phyloP scores from a whole-genome alignment of 2,888 invertebrate species.

The Gymnoscelis rufifasciata region DNA sequence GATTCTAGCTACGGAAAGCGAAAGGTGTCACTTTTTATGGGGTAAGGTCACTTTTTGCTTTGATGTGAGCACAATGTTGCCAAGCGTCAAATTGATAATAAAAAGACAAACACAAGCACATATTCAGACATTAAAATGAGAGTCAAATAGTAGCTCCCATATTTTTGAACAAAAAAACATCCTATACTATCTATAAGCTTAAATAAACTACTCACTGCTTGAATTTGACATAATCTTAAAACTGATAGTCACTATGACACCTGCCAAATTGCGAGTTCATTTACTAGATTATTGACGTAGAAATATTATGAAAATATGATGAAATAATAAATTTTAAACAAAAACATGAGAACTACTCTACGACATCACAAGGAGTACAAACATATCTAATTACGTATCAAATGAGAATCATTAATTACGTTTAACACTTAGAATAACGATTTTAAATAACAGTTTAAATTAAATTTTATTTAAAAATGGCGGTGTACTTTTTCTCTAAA shows the following conservation, averaged over 20 bases:
- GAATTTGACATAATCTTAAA: not conserved
- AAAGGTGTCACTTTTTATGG: conserved; percentile 46
- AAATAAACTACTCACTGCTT: not conserved
- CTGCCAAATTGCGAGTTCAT: not conserved
- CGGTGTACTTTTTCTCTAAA: no score
- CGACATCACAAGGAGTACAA: conserved; percentile 18
- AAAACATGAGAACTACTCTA: conserved; percentile 23
- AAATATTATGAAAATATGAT: conserved; percentile 13
- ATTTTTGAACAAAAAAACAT: conserved; percentile 22
- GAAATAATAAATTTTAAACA: not conserved
- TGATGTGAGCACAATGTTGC: conserved; percentile 78
- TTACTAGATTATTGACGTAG: not conserved
- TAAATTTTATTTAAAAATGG: no score
- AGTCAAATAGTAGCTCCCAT: conserved; percentile 32
- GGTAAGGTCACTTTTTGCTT: conserved; percentile 59
- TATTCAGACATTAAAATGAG: conserved; percentile 22
- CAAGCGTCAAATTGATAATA: conserved; percentile 79
- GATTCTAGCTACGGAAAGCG: conserved; percentile 63
- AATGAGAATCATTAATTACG: not conserved
- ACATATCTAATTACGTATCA: conserved; percentile 18
- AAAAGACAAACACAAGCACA: conserved; percentile 76
- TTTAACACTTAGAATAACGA: no score
- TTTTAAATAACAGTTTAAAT: no score
- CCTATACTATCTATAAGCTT: not conserved
- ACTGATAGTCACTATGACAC: not conserved